A percentile compares a stretch with the other conserved stretches of the same genome.
These are phyloP conservation scores for Drosophila nigrodunni DNA, from an alignment of 1,140 invertebrate species.

Conservation along the genomic window DNA sequence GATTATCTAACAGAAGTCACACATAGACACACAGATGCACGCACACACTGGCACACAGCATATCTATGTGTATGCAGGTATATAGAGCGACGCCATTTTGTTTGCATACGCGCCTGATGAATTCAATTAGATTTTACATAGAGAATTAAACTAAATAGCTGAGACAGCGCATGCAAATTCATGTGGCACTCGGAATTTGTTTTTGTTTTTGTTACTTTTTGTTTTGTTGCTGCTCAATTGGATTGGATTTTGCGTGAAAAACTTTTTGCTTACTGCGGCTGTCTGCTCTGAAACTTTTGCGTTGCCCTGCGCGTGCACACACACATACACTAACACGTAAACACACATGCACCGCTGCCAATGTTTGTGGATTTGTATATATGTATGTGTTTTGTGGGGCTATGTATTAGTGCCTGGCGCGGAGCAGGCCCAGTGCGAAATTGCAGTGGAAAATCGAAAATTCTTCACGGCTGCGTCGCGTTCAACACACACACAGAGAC, in stretches of 20 bases:
- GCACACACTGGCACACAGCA: background rate
- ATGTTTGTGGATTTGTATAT: constrained; percentile 9
- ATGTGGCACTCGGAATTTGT: constrained; percentile 15
- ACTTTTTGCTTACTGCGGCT: constrained; percentile 50
- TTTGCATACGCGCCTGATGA: constrained; percentile 3
- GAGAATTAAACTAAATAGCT: constrained; percentile 19
- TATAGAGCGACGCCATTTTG: constrained; percentile 36
- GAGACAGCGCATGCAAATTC: constrained; percentile 10
- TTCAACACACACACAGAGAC: constrained; percentile 17
- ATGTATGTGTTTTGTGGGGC: background rate
- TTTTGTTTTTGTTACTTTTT: constrained; percentile 18
- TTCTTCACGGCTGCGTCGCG: constrained; percentile 91
- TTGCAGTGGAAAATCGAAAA: constrained; percentile 87
- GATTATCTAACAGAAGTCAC: constrained; percentile 30
- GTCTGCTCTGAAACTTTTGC: constrained; percentile 50
- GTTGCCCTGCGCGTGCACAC: constrained; percentile 45
- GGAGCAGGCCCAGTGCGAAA: constrained; percentile 90
- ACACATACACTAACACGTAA: background rate
- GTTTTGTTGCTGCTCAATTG: constrained; percentile 29
- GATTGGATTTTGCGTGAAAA: constrained; percentile 53
- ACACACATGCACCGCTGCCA: background rate
- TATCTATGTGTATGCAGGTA: background rate
- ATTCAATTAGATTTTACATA: constrained; percentile 29
- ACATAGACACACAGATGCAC: constrained; percentile 20
- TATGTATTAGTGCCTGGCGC: constrained; percentile 26